Base-by-base conservation (phyloP, 2,113 vertebrate genomes). In the Thamnophis sirtalis region DNA sequence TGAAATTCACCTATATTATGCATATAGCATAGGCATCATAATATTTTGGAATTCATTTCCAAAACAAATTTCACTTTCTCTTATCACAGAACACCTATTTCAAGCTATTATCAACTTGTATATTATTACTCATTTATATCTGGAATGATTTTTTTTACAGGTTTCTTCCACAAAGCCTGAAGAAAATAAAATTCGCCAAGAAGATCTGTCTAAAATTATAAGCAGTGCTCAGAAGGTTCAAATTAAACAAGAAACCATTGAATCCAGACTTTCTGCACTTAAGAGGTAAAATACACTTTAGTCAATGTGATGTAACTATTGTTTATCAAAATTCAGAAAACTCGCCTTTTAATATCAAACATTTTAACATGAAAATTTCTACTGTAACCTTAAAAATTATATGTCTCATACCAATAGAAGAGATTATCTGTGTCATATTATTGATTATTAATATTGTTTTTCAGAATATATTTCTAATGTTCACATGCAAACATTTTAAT, bases 181-280 rank as follows among this genome's bases (percentile, higher is more conserved):
- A 96, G 99, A 99, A 95, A 98, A 94, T 93, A 99, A 99, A 96
- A 98, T 99, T 91, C 97, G 98, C 92, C 98, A 99, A 94, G 99
- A 99, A 87, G 99, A 99, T 96, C 97, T 99, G 94, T 98, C 98
- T 55, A 98, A 98, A 97, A 98, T 99, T 95, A 97, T 99, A 92
- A 98, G 97, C 5, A 99, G 95, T 94, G 98, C 99, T 93, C 98
- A 99, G 91, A 99, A 97, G 90, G 98, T 99, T 94, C 98, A 99
- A 88, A 98, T 97, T 95, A 98, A 99, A 94, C 99, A 99, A 95
- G 98, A 99, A 43, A 98, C 96, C 87, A 98, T 99, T 91, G 99
- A 99, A 92, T 97, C 97, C 91, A 97, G 98, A 48, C 97, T 99
- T 63, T 98, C 98, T 92, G 97, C 98, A 55, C 97, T 99, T 90